Base-by-base conservation (phyloP, 2,113 vertebrate genomes). In the Toxotes jaculatrix region DNA sequence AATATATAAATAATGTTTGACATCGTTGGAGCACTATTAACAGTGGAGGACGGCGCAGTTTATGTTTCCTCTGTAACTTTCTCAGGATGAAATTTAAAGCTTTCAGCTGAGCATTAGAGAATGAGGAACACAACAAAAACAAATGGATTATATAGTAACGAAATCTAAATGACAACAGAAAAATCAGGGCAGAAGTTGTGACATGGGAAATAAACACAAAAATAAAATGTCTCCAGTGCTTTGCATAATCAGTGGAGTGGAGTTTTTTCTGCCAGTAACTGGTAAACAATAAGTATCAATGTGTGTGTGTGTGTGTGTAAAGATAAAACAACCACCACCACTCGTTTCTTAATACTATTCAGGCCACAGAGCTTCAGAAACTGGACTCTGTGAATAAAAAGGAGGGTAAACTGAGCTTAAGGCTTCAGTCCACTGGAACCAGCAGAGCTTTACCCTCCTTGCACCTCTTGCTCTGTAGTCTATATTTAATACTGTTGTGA, bases 1-100 rank as follows among this genome's bases (percentile, higher is more conserved):
- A 66, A 84, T 72, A 79, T 70, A 74, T 80, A 85, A 87, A 87
- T 85, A 82, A 81, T 65, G 74, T 45, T 80, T 72, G 81, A 73
- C 72, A 77, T 92, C 36, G 67, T 23, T 43, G 56, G n/a, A 55
- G 77, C 65, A 56, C 66, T 74, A 79, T 68, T 64, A 79, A 74
- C 49, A 62, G 43, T 7, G 65, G 43, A 73, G 23, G 38, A 27
- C 43, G 42, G 65, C 56, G 42, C 55, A 61, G 71, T 73, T 66
- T 70, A 40, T 5, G 65, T 31, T 10, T 55, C 13, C 23, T 74
- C 13, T 43, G n/a, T 69, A 17, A 19, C 27, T 17, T 21, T 14
- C 19, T 45, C 68, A 53, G 57, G 23, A 47, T 49, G 0, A 66
- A 12, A 66, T 66, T n/a, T 17, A 62, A 79, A 56, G 19, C 13